A percentile compares a stretch with the other conserved stretches of the same genome.
These are phyloP conservation scores for Adrianichthys oophorus DNA, from an alignment of 2,797 vertebrate species.

Conservation along the genomic window DNA sequence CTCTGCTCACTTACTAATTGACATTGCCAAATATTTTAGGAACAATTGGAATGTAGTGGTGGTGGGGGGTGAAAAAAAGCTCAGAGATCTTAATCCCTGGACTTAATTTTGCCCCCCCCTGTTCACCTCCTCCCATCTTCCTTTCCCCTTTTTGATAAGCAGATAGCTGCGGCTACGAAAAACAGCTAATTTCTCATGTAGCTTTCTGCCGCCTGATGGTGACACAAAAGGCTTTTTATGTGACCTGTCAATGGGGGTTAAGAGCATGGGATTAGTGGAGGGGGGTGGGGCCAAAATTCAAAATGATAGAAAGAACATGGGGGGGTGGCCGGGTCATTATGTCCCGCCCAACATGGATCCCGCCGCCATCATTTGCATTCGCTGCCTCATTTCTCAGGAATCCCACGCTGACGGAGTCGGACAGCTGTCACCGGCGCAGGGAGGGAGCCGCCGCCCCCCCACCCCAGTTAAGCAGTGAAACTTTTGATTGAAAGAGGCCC, in stretches of 20 bases:
- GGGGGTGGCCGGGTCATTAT: constrained; percentile 58
- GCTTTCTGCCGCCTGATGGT: constrained; percentile 80
- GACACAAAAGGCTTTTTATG: constrained; percentile 86
- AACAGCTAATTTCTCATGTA: constrained; percentile 82
- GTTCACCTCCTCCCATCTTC: constrained; percentile 15
- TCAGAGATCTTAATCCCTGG: constrained; percentile 96
- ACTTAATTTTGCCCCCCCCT: constrained; percentile 83
- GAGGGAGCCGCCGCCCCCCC: constrained; percentile 36
- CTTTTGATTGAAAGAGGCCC: constrained; percentile 16
- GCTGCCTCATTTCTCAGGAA: constrained; percentile 79
- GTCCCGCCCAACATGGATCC: constrained; percentile 44
- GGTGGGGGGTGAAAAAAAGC: constrained; percentile 76
- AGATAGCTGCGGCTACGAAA: constrained; percentile 75
- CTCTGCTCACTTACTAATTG: constrained; percentile 99
- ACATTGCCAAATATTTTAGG: constrained; percentile 99
- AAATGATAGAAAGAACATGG: constrained; percentile 36
- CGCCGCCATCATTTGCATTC: constrained; percentile 71
- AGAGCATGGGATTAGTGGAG: constrained; percentile 69
- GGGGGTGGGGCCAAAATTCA: constrained; percentile 14
- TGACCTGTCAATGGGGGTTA: constrained; percentile 84
- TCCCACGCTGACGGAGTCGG: constrained; percentile 75
- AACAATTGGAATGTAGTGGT: constrained; percentile 99
- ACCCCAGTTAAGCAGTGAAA: too few relatives aligned
- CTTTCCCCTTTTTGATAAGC: constrained; percentile 57
- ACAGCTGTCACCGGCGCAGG: constrained; percentile 77